A percentile compares a stretch with the other conserved stretches of the same genome.
phyloP scores from a whole-genome alignment of 2,113 vertebrate species.

The Helogale parvula region DNA sequence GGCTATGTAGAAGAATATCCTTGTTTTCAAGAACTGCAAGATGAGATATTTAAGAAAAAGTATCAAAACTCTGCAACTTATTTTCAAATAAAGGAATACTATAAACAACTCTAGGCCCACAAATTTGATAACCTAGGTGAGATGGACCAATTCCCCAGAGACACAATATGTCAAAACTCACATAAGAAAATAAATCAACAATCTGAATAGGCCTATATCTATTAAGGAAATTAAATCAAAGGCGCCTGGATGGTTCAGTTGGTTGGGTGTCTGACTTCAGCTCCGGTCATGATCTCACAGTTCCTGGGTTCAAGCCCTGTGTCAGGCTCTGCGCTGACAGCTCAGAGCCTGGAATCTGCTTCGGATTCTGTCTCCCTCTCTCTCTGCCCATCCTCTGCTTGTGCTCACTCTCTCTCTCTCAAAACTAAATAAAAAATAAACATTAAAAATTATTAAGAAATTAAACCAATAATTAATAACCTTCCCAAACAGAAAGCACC shows the following conservation, averaged over 20 bases:
- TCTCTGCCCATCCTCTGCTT: no score
- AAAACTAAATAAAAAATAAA: no score
- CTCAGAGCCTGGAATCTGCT: no score
- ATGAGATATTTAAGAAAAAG: constrained; percentile 21
- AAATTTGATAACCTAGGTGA: constrained; percentile 4
- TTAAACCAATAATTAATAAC: not conserved
- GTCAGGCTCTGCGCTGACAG: no score
- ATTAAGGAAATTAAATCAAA: not conserved
- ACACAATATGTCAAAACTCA: not conserved
- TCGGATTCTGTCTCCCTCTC: no score
- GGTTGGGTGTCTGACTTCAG: no score
- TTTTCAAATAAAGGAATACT: not conserved
- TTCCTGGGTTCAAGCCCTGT: no score
- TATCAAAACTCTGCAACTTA: constrained; percentile 13
- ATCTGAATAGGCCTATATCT: not conserved
- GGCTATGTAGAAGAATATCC: not conserved
- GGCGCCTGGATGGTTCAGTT: no score
- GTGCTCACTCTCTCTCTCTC: no score
- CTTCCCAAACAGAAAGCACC: not conserved
- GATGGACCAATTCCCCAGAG: not conserved
- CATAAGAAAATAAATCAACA: not conserved
- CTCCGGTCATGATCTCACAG: no score
- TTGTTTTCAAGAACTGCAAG: constrained; percentile 26
- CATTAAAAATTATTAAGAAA: not conserved
- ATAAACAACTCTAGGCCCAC: not conserved